These are phyloP conservation scores for Harpalus rufipes DNA, from an alignment of 2,888 invertebrate species.

Conservation along the genomic window DNA sequence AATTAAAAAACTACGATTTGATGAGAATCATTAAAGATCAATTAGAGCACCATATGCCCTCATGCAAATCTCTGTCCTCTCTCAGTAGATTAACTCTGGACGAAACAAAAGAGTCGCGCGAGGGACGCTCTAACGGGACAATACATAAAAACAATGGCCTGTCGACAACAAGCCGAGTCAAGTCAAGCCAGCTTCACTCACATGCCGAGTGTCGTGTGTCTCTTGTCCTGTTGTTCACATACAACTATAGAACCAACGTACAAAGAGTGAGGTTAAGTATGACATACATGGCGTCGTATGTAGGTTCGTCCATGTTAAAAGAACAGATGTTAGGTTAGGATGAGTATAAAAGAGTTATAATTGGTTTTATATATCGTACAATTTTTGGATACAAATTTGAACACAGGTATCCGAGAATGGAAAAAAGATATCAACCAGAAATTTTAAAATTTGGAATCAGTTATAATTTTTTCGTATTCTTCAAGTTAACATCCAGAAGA, in stretches of 20 bases:
- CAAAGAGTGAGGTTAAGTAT: neutral
- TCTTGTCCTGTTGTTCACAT: neutral
- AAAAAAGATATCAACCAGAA: no score
- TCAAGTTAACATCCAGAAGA: no score
- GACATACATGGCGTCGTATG: neutral
- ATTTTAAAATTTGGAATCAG: no score
- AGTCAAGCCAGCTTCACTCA: neutral
- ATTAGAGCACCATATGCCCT: constrained; percentile 40
- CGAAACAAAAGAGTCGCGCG: constrained; percentile 17
- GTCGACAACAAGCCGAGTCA: constrained; percentile 32
- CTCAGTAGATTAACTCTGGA: constrained; percentile 39
- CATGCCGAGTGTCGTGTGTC: neutral
- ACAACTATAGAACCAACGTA: neutral
- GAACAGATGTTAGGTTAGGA: constrained; percentile 1
- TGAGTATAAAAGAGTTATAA: neutral
- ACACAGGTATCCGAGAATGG: no score
- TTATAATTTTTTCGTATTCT: no score
- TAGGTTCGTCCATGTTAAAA: neutral
- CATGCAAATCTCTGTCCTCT: constrained; percentile 20
- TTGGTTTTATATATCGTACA: no score
- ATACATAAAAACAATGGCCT: constrained; percentile 49
- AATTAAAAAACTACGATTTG: constrained; percentile 11
- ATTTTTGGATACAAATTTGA: no score
- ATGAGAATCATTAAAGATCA: constrained; percentile 27
- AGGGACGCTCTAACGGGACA: constrained; percentile 44